Conservation (phyloP, 2,888 invertebrate genomes). For the Parasteatoda lunata region DNA sequence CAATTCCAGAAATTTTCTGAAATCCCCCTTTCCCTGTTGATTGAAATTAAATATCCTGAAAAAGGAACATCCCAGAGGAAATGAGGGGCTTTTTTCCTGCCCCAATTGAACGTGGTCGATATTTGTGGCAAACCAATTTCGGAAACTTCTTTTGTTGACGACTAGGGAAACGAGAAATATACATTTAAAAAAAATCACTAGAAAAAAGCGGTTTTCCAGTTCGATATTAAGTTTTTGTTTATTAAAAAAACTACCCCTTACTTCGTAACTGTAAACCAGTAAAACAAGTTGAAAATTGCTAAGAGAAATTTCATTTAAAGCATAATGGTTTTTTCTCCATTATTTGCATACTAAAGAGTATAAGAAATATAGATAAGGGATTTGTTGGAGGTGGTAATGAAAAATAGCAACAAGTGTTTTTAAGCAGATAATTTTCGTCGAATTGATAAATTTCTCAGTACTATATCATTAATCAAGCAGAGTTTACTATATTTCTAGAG, state of each 20-base stretch:
- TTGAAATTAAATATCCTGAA: slow-evolving; percentile 66
- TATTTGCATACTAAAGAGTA: slow-evolving; percentile 1
- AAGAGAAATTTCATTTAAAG: slow-evolving; percentile 22
- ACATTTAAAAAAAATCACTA: slow-evolving; percentile 12
- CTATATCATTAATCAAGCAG: not conserved
- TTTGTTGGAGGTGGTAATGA: not conserved
- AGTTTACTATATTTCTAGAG: no score
- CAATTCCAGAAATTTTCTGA: no score
- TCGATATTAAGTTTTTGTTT: slow-evolving; percentile 49
- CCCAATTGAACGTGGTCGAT: slow-evolving; percentile 15
- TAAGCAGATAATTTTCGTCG: not conserved
- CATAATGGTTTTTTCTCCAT: slow-evolving; percentile 44
- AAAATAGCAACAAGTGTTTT: not conserved
- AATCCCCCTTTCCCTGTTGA: slow-evolving; percentile 5
- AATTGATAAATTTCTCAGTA: not conserved
- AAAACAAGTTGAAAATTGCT: slow-evolving; percentile 29
- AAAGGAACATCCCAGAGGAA: slow-evolving; percentile 43
- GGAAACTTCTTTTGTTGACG: slow-evolving; percentile 32
- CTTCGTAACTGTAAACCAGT: slow-evolving; percentile 24
- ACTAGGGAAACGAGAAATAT: slow-evolving; percentile 34
- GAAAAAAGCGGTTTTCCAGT: slow-evolving; percentile 2
- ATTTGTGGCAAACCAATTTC: slow-evolving; percentile 33
- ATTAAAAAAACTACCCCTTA: slow-evolving; percentile 6
- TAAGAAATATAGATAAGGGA: not conserved
- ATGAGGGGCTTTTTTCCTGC: slow-evolving; percentile 26